Base-by-base conservation (phyloP, 2,113 vertebrate species). In the Polyodon spathula region DNA sequence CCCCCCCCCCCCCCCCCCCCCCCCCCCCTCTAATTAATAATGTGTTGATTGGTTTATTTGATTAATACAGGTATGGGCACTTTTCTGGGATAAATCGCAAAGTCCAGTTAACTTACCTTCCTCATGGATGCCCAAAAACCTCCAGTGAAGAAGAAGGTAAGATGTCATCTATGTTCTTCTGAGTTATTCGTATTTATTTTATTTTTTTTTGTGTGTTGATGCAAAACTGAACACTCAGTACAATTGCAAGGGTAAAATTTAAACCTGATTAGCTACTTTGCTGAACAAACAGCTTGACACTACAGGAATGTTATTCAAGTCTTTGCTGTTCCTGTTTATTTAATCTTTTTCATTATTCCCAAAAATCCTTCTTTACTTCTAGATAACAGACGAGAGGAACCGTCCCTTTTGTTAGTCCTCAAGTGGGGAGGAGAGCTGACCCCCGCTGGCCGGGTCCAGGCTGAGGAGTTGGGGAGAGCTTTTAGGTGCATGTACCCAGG, bases 51-150 rank as follows among this genome's bases (percentile, higher is more conserved):
- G n/a, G n/a, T n/a, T n/a, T 17, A 37, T 5, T 4, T 46, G 6
- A 44, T 60, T 40, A 37, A 70, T 81, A 61, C 66, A 94, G 92
- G 92, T 94, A 94, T 67, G 91, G 92, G 0, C 92, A 93, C 80
- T 94, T 94, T 81, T 93, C 92, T 70, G 91, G 92, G 66, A 94
- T 94, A 76, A 94, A 94, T 80, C 92, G 92, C 52, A 94, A 94
- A 71, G 92, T 94, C 41, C 92, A 94, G n/a, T 70, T 94, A 71
- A 94, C 90, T 0, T 93, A 94, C 63, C 90, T 94, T n/a, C 92
- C 92, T 59, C 90, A 93, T 64, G 92, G 92, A 17, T 93, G 91
- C 72, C 90, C 90, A 56, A 93, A 93, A 81, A 92, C 91, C 8
- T 94, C 92, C 52, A 94, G 92, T 76, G 92, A 94, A 75, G 92